Evolutionary conservation across 2,888 invertebrate genomes (phyloP).

Genomic region (Callimorpha dominula): DNA sequence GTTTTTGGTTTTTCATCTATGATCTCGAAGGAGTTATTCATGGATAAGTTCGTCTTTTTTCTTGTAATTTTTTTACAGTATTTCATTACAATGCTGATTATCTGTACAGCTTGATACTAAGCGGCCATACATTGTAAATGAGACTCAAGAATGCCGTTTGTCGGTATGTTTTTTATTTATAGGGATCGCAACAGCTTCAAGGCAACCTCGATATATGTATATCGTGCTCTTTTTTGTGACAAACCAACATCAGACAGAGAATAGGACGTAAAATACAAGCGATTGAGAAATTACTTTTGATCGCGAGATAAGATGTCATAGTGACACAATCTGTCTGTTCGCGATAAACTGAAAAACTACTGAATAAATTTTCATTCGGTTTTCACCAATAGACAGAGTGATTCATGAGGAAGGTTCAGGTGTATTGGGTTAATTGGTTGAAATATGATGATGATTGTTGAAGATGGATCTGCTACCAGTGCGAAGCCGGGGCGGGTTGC

Average conservation of each 20-base stretch:
- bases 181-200: background rate
- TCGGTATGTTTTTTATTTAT: conserved; percentile 18
- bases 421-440: too few relatives aligned
- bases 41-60: background rate
- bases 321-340: too few relatives aligned
- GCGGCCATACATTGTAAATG: background rate
- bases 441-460: too few relatives aligned
- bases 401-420: too few relatives aligned
- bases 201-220: background rate
- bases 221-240: background rate
- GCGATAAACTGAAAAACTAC: too few relatives aligned
- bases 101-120: background rate
- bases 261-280: background rate
- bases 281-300: background rate
- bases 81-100: background rate
- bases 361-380: too few relatives aligned
- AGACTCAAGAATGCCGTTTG: conserved; percentile 4
- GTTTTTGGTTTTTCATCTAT: too few relatives aligned
- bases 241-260: background rate
- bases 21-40: too few relatives aligned
- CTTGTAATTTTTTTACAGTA: background rate
- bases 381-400: too few relatives aligned
- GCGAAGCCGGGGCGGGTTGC: too few relatives aligned
- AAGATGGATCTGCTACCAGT: too few relatives aligned
- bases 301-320: too few relatives aligned